phyloP scores from a whole-genome alignment of 2,888 invertebrate species.

The Gortyna flavago region DNA sequence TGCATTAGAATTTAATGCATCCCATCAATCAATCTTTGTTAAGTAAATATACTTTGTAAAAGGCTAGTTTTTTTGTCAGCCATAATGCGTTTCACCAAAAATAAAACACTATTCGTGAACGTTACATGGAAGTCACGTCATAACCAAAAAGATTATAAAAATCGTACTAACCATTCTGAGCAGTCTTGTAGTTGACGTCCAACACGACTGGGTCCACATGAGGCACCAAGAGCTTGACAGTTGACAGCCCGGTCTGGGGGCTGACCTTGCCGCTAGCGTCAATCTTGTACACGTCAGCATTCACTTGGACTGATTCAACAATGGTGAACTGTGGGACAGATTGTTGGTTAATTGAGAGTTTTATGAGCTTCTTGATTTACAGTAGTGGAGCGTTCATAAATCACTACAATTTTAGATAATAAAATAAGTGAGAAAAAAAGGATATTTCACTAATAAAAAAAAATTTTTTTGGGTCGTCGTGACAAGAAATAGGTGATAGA shows the following conservation, averaged over 20 bases:
- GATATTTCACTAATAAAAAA: neutral
- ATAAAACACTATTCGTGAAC: neutral
- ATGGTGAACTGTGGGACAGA: constrained; percentile 75
- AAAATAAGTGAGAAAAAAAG: neutral
- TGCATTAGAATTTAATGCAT: neutral
- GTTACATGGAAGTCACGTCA: neutral
- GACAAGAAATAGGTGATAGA: neutral
- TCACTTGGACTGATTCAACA: constrained; percentile 85
- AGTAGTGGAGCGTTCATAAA: neutral
- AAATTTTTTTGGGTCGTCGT: neutral
- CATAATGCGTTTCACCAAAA: neutral
- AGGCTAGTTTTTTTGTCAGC: neutral
- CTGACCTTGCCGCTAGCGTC: constrained; percentile 82
- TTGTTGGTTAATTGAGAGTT: neutral
- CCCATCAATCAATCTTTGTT: neutral
- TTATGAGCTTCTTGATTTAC: neutral
- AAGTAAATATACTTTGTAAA: neutral
- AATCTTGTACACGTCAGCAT: constrained; percentile 88
- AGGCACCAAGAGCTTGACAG: constrained; percentile 83
- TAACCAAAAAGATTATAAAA: neutral
- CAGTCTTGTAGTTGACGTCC: constrained; percentile 83
- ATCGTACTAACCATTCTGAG: constrained; percentile 75
- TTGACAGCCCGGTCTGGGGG: constrained; percentile 78
- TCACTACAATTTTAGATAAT: neutral
- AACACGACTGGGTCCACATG: constrained; percentile 86